phyloP scores from a whole-genome alignment of 2,797 vertebrate species.

The Neoniphon sammara region DNA sequence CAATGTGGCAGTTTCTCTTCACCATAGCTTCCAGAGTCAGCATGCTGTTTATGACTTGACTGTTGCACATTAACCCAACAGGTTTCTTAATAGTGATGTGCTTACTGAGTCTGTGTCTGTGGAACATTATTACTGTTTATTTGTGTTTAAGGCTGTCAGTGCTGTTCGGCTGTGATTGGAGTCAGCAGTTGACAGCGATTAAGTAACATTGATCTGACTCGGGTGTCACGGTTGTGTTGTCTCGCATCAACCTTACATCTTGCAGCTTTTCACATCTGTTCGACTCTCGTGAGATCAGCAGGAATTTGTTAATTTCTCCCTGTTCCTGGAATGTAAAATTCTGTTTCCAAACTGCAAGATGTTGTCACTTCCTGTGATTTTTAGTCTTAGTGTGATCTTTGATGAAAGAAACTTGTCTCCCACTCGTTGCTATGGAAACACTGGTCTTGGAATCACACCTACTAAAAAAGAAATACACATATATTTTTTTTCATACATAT shows the following conservation, averaged over 20 bases:
- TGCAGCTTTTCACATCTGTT: conserved; percentile 3
- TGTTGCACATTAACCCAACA: no score
- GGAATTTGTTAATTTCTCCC: conserved; percentile 43
- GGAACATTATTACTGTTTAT: not conserved
- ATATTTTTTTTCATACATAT: no score
- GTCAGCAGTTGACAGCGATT: conserved; percentile 10
- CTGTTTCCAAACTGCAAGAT: conserved; percentile 32
- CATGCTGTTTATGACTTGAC: no score
- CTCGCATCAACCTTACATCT: not conserved
- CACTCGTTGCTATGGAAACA: conserved; percentile 9
- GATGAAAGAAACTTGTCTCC: conserved; percentile 4
- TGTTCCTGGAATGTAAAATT: conserved; percentile 22
- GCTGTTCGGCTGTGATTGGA: not conserved
- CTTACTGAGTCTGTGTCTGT: not conserved
- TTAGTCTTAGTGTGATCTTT: not conserved
- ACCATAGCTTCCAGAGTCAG: no score
- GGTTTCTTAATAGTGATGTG: no score
- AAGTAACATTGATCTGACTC: conserved; percentile 11
- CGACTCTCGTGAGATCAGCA: conserved; percentile 13
- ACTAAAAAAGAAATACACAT: not conserved
- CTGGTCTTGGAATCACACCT: not conserved
- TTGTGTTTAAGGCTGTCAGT: not conserved
- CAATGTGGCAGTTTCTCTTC: no score
- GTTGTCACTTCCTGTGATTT: conserved; percentile 33
- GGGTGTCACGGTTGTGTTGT: not conserved